Evolutionary conservation across 2,797 vertebrate genomes (phyloP), one percentile per base, ranked within the genome.

Genomic region (Podarcis siculus): DNA sequence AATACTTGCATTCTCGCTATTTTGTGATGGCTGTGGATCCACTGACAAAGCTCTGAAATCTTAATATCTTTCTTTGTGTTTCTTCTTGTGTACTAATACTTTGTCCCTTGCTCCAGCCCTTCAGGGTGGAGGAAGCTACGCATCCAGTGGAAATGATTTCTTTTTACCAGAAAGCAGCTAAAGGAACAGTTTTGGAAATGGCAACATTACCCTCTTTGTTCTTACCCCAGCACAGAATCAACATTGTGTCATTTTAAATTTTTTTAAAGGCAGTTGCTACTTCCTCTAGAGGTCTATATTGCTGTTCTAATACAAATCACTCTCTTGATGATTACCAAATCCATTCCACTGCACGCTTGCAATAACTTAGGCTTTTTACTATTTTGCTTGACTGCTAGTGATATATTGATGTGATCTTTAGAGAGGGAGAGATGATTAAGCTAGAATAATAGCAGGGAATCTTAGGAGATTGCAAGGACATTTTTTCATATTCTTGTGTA

Each of bases 251-350:
- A 55, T 55, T 55, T 15, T 1, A 55, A 5, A 21, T 55, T 78
- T 66, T 27, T 80, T 80, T 64, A 19, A 66, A 81, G 61, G 90
- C 83, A 83, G 90, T 8, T 83, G 39, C 86, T 89, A 0, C 37
- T 88, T 35, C 83, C 83, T 79, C 83, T 85, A 55, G 91, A 87
- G 88, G 90, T 93, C 49, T 94, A 89, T 0, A 1, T 71, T 86
- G 89, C 85, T 64, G 89, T 87, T 93, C 76, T 82, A 39, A 80
- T 72, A 27, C 86, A 94, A 92, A 94, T 23, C 90, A 92, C 81
- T 94, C 89, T 95, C 94, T 94, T 91, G 95, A 95, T 95, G 94
- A 76, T 93, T 93, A 80, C 9, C 5, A 35, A 92, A 89, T 79
- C 58, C 3, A 3, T 86, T 90, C 92, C 93, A 72, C 94, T 92